Percentiles rank a stretch among this genome's conserved stretches.
Evolutionary conservation across 2,888 invertebrate species (phyloP).

Genomic region (Mythimna pallens): DNA sequence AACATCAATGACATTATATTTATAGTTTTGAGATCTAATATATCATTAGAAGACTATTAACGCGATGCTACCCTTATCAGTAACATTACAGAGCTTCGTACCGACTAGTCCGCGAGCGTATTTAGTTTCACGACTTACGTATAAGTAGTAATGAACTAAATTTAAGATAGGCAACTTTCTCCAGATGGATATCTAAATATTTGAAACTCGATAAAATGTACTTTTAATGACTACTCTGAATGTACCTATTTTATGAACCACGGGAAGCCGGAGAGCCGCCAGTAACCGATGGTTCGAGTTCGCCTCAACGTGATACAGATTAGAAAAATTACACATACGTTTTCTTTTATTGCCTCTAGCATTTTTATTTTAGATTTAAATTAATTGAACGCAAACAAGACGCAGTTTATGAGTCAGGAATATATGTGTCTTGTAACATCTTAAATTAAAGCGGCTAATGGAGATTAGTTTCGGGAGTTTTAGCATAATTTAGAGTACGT

Average conservation of each 20-base stretch:
- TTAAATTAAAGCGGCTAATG: constrained; percentile 77
- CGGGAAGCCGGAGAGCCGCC: constrained; percentile 74
- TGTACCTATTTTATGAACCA: constrained; percentile 82
- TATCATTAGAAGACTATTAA: constrained; percentile 31
- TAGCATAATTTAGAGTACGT: constrained; percentile 79
- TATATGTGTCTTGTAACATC: constrained; percentile 76
- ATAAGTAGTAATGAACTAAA: constrained; percentile 83
- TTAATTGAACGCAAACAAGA: constrained; percentile 88
- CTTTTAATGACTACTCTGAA: constrained; percentile 86
- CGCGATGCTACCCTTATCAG: constrained; percentile 49
- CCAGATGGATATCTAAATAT: constrained; percentile 89
- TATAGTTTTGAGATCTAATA: constrained; percentile 8
- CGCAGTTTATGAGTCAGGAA: constrained; percentile 78
- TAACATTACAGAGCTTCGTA: constrained; percentile 39
- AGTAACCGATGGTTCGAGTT: constrained; percentile 68
- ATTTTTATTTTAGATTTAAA: constrained; percentile 85
- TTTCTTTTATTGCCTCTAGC: constrained; percentile 81
- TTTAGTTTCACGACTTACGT: constrained; percentile 80
- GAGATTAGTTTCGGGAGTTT: constrained; percentile 75
- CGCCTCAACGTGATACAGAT: constrained; percentile 81
- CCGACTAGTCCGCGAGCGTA: constrained; percentile 68
- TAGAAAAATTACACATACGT: constrained; percentile 84
- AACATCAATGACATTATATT: background rate
- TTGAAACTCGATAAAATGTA: constrained; percentile 89
- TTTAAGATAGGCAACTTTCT: constrained; percentile 84